Conservation (phyloP, 2,888 invertebrate genomes). For the Pyrrhia umbra region DNA sequence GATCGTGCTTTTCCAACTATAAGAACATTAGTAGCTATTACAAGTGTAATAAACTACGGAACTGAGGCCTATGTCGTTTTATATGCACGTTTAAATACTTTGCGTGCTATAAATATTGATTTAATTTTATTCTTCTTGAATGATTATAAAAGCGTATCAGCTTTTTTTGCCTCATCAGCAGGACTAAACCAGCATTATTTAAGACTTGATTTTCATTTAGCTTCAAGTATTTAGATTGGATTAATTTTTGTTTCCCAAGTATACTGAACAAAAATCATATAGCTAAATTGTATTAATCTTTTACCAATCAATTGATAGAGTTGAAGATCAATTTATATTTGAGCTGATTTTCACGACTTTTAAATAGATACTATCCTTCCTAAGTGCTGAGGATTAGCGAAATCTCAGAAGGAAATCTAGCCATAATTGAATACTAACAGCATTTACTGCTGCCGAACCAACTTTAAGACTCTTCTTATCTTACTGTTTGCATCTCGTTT, state of each 20-base stretch:
- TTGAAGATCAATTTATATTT: constrained; percentile 3
- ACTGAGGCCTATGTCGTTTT: constrained; percentile 42
- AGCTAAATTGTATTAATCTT: background rate
- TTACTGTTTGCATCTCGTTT: constrained; percentile 20
- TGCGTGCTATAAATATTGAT: constrained; percentile 50
- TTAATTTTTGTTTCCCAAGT: background rate
- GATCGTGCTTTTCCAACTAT: constrained; percentile 63
- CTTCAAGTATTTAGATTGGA: background rate
- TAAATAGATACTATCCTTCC: constrained; percentile 8
- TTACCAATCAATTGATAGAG: constrained; percentile 1
- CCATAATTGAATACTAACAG: constrained; percentile 39
- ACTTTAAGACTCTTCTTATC: constrained; percentile 19
- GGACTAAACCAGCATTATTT: no score
- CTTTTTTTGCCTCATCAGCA: background rate
- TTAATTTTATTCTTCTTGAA: constrained; percentile 11
- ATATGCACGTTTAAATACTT: constrained; percentile 47
- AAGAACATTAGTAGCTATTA: constrained; percentile 55
- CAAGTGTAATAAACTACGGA: constrained; percentile 51
- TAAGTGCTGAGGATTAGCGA: constrained; percentile 16
- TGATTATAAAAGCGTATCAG: background rate
- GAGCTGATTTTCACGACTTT: constrained; percentile 1
- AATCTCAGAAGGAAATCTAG: constrained; percentile 11
- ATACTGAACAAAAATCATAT: background rate
- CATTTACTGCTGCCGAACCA: constrained; percentile 17
- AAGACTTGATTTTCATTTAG: background rate